Evolutionary conservation across 1,140 invertebrate genomes (phyloP).

Genomic region (Pissodes strobi): DNA sequence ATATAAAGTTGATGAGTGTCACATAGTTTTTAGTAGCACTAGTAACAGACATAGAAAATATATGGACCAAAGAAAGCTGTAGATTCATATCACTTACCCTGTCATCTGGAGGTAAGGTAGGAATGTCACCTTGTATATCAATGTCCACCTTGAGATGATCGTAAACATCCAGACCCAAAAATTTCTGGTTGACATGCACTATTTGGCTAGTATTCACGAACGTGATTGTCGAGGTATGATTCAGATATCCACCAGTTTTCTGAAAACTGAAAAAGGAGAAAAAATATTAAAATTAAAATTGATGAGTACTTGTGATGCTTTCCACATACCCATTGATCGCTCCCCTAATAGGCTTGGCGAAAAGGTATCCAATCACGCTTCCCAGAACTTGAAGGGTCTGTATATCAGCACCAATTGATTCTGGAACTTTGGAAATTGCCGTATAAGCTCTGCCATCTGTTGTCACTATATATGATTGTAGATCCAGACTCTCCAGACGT

Average conservation of each 20-base stretch:
- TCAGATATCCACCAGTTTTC: slow-evolving; percentile 79
- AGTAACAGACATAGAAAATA: too few relatives aligned
- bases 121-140: too few relatives aligned
- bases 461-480: slow-evolving; percentile 91
- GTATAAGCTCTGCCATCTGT: slow-evolving; percentile 89
- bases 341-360: slow-evolving; percentile 75
- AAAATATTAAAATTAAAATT: not conserved
- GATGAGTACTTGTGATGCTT: too few relatives aligned
- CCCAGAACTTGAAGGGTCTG: slow-evolving; percentile 81
- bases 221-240: slow-evolving; percentile 75
- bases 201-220: slow-evolving; percentile 74
- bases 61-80: too few relatives aligned
- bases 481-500: slow-evolving; percentile 73
- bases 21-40: too few relatives aligned
- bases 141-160: too few relatives aligned
- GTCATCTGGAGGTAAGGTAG: slow-evolving; percentile 64
- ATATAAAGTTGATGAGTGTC: too few relatives aligned
- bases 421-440: slow-evolving; percentile 79
- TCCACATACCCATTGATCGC: slow-evolving; percentile 81
- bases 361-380: slow-evolving; percentile 86
- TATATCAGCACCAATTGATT: slow-evolving; percentile 74
- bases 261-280: slow-evolving; percentile 63
- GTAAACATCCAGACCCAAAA: slow-evolving; percentile 86
- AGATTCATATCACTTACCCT: slow-evolving; percentile 50
- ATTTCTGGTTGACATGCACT: slow-evolving; percentile 76